These are phyloP conservation scores for Pachyramphus minor DNA, from an alignment of 2,113 vertebrate genomes.

Conservation along the genomic window DNA sequence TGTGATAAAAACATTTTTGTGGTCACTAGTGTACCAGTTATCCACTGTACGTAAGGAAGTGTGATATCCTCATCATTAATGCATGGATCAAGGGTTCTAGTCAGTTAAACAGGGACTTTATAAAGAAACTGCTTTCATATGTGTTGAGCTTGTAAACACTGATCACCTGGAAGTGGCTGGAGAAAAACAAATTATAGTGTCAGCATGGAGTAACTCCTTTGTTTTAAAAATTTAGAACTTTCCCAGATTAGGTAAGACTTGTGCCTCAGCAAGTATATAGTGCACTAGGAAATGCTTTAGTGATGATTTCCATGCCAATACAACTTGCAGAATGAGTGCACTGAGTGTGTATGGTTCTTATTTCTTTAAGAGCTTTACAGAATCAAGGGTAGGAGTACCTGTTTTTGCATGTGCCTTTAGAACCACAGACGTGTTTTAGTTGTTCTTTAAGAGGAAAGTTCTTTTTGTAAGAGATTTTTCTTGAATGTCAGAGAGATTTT, in stretches of 20 bases:
- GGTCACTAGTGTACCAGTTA: neutral
- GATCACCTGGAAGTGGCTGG: neutral
- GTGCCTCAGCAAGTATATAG: neutral
- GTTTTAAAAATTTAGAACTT: neutral
- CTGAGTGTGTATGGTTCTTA: accelerated
- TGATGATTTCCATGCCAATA: neutral
- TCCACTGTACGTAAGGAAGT: neutral
- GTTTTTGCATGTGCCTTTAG: neutral
- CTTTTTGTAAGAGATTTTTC: neutral
- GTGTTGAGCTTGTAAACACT: neutral
- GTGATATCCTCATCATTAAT: neutral
- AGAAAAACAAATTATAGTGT: neutral
- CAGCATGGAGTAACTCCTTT: neutral
- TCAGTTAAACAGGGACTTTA: neutral
- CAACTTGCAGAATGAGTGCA: neutral
- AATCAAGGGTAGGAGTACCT: neutral
- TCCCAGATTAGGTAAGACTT: neutral
- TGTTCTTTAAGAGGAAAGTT: neutral
- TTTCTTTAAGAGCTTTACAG: neutral
- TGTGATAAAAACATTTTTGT: neutral
- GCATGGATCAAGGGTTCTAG: neutral
- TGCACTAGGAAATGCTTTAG: neutral
- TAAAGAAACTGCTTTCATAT: neutral
- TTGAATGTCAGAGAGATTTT: neutral
- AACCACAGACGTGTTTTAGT: neutral